phyloP scores from a whole-genome alignment of 2,113 vertebrate genomes.

The Mionectes macconnelli region DNA sequence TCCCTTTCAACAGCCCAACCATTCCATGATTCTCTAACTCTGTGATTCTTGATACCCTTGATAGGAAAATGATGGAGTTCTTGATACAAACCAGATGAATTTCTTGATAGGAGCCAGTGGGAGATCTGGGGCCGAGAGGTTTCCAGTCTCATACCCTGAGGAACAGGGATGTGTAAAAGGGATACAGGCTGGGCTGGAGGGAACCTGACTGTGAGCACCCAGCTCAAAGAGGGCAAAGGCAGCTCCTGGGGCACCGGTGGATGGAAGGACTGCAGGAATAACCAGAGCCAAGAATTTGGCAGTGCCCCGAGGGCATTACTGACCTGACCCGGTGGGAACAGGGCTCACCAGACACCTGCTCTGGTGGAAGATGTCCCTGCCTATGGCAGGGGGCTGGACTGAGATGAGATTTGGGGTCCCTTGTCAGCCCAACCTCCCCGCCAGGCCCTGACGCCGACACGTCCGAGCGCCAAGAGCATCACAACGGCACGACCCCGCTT shows the following conservation, averaged over 20 bases:
- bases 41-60: neutral
- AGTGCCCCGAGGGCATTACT: neutral
- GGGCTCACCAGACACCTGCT: neutral
- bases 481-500: rapidly evolving
- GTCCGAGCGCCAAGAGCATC: rapidly evolving
- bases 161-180: neutral
- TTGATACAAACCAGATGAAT: neutral
- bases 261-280: neutral
- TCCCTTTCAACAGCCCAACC: neutral
- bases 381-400: neutral
- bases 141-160: neutral
- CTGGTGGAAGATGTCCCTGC: neutral
- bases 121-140: neutral
- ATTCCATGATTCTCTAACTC: neutral
- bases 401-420: neutral
- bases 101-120: neutral
- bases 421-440: neutral
- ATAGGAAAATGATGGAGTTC: neutral
- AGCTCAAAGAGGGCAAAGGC: neutral
- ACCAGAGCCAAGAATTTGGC: neutral
- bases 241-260: neutral
- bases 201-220: neutral
- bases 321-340: rapidly evolving
- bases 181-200: neutral
- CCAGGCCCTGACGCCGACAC: neutral